Evolutionary conservation across 2,113 vertebrate genomes (phyloP).

Genomic region (Pelmatolapia mariae): DNA sequence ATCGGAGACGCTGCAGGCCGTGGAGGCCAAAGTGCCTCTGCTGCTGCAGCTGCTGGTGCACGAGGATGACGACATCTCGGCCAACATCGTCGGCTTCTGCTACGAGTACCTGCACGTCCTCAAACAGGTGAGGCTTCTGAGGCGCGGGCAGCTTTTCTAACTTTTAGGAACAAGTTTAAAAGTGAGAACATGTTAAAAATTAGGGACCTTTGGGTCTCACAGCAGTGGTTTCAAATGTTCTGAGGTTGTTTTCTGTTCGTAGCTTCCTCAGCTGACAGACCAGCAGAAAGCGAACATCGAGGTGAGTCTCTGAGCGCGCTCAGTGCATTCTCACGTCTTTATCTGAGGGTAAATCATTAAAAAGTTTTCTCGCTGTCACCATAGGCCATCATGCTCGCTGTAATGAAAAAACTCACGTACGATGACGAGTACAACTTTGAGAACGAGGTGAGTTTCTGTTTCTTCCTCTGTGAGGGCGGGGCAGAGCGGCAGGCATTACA

Average conservation of each 20-base stretch:
- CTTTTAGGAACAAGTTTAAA: background rate
- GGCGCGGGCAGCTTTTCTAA: background rate
- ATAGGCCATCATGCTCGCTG: conserved; percentile 92
- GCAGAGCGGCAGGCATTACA: background rate
- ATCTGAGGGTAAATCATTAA: background rate
- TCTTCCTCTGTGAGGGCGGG: no score
- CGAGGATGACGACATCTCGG: conserved; percentile 95
- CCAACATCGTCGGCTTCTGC: conserved; percentile 95
- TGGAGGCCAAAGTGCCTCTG: conserved; percentile 90
- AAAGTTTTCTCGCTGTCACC: background rate
- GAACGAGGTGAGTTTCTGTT: conserved; percentile 81
- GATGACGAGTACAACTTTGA: conserved; percentile 99
- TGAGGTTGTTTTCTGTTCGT: background rate
- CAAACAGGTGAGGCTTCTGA: conserved; percentile 81
- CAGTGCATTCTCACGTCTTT: background rate
- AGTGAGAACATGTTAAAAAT: background rate
- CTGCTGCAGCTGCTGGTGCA: conserved; percentile 91
- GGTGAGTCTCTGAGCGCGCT: conserved; percentile 61
- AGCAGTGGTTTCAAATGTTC: background rate
- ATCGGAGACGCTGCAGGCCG: conserved; percentile 81
- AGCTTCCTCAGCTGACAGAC: conserved; percentile 88
- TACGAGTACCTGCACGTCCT: conserved; percentile 97
- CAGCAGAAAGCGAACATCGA: conserved; percentile 91
- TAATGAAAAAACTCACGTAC: conserved; percentile 97
- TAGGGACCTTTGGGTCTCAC: background rate